A percentile compares a stretch with the other conserved stretches of the same genome.
phyloP scores from a whole-genome alignment of 1,140 invertebrate species.

The Drosophila jambulina region DNA sequence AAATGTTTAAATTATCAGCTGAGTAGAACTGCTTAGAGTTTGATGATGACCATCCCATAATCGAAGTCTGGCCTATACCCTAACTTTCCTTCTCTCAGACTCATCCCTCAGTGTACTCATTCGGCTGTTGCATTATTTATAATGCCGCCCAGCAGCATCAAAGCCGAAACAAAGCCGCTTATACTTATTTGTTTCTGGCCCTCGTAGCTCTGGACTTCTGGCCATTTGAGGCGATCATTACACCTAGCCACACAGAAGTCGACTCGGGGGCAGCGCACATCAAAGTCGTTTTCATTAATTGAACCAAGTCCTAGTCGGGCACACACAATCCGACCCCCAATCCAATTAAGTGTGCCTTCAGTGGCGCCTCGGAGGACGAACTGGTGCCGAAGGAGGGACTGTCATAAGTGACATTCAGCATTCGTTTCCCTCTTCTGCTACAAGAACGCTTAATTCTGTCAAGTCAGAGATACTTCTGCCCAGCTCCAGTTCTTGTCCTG shows the following conservation, averaged over 20 bases:
- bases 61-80: too few species aligned
- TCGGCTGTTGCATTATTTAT: slow-evolving; percentile 50
- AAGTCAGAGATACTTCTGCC: slow-evolving; percentile 34
- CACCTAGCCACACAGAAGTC: slow-evolving; percentile 50
- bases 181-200: slow-evolving; percentile 19
- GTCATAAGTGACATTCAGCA: slow-evolving; percentile 53
- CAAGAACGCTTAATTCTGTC: slow-evolving; percentile 53
- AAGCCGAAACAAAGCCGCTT: slow-evolving; percentile 49
- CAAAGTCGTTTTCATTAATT: slow-evolving; percentile 64
- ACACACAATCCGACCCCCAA: slow-evolving; percentile 45
- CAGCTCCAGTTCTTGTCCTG: not conserved
- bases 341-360: slow-evolving; percentile 62
- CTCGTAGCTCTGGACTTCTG: not conserved
- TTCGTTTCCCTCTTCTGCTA: slow-evolving; percentile 9
- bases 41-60: too few species aligned
- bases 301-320: slow-evolving; percentile 34
- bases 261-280: slow-evolving; percentile 36
- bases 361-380: slow-evolving; percentile 16
- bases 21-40: not conserved
- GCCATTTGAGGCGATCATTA: slow-evolving; percentile 54
- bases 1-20: too few species aligned
- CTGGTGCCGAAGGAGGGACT: not conserved
- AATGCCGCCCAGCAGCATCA: slow-evolving; percentile 11
- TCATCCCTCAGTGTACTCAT: not conserved
- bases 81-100: not conserved